These are phyloP conservation scores for Crypturellus tataupa DNA, from an alignment of 2,797 vertebrate species.

Conservation along the genomic window DNA sequence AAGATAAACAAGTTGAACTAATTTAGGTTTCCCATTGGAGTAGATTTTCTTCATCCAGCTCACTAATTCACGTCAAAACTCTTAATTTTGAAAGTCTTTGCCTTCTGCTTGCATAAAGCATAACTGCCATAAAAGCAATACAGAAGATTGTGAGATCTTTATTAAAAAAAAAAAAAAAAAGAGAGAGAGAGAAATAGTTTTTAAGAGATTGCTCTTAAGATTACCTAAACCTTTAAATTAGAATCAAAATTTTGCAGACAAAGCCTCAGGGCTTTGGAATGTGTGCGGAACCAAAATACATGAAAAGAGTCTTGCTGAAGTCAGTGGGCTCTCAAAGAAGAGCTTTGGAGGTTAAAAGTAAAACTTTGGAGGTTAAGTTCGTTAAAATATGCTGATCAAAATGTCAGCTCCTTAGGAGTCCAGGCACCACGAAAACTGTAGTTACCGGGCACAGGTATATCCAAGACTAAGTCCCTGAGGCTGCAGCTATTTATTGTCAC, in stretches of 20 bases:
- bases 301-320: neutral
- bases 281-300: neutral
- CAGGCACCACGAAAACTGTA: neutral
- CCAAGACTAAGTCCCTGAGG: neutral
- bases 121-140: neutral
- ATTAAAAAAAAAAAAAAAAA: neutral
- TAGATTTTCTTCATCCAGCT: neutral
- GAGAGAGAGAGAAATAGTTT: neutral
- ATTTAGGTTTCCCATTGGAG: neutral
- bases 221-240: constrained; percentile 26
- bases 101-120: neutral
- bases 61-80: neutral
- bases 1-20: neutral
- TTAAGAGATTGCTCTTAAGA: constrained; percentile 1
- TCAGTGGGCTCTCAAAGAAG: neutral
- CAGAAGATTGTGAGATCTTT: neutral
- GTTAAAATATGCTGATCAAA: neutral
- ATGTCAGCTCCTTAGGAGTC: neutral
- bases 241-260: neutral
- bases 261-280: neutral
- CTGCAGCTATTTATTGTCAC: neutral
- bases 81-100: neutral
- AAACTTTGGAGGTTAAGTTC: neutral
- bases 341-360: neutral
- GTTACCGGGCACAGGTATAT: neutral